These are phyloP conservation scores for Ichneumoninae sp. DNA, from an alignment of 2,888 invertebrate species.

Conservation along the genomic window DNA sequence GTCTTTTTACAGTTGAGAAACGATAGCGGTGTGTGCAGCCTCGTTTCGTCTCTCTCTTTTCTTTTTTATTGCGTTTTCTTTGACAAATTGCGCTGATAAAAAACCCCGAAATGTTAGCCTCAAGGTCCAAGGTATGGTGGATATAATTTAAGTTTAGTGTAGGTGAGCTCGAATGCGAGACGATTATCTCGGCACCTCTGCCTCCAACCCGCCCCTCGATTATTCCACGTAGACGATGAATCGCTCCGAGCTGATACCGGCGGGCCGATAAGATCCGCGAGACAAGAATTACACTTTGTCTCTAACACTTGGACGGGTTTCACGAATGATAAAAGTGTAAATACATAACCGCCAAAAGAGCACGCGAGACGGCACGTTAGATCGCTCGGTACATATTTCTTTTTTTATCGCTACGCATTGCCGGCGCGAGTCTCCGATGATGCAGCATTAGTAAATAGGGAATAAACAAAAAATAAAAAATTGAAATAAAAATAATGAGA, in stretches of 20 bases:
- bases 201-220: not conserved
- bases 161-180: constrained; percentile 8
- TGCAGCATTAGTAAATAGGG: not conserved
- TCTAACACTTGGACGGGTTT: constrained; percentile 4
- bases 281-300: constrained; percentile 54
- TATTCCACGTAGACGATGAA: constrained; percentile 21
- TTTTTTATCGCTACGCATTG: constrained; percentile 1
- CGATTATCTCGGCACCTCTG: constrained; percentile 57
- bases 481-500: too few relatives aligned
- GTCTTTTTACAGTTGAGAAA: constrained; percentile 5
- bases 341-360: constrained; percentile 19
- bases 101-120: constrained; percentile 10
- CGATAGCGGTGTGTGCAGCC: not conserved
- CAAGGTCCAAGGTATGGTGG: constrained; percentile 19
- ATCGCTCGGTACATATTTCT: constrained; percentile 4
- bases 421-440: not conserved
- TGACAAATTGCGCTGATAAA: not conserved
- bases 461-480: not conserved
- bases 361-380: constrained; percentile 1
- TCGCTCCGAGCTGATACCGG: constrained; percentile 43
- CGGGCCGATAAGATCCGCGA: constrained; percentile 59
- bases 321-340: constrained; percentile 34
- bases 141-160: constrained; percentile 21
- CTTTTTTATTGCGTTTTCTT: not conserved
- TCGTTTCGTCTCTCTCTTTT: not conserved